These are phyloP conservation scores for Cottoperca gobio DNA, from an alignment of 2,797 vertebrate genomes.

Conservation along the genomic window DNA sequence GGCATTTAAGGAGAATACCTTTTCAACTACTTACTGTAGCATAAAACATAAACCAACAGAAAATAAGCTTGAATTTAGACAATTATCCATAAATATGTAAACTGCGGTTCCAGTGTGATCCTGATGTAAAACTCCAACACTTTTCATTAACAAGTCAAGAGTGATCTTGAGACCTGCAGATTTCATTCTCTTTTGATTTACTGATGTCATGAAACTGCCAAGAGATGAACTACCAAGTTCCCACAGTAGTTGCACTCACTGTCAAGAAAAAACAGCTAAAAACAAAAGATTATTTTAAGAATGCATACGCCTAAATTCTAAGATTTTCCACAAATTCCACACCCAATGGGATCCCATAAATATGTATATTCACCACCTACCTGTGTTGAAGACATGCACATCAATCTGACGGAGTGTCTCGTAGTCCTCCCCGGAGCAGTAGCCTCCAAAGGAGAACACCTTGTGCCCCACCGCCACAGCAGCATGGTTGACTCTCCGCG, in stretches of 20 bases:
- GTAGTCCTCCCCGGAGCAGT: conserved; percentile 98
- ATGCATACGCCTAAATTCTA: background rate
- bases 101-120: background rate
- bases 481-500: conserved; percentile 98
- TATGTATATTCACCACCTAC: conserved; percentile 69
- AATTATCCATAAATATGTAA: background rate
- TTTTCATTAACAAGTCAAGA: background rate
- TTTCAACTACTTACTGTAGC: background rate
- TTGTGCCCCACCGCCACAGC: conserved; percentile 97
- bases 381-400: conserved; percentile 97
- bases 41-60: background rate
- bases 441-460: conserved; percentile 98
- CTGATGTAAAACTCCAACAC: background rate
- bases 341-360: background rate
- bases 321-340: background rate
- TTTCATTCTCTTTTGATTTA: background rate
- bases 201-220: background rate
- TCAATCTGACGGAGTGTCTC: conserved; percentile 99
- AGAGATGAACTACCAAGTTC: background rate
- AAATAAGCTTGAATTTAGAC: background rate
- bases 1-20: background rate
- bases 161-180: background rate
- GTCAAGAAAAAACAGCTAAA: background rate
- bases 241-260: background rate
- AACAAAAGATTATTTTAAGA: background rate